A percentile compares a stretch with the other conserved stretches of the same genome.
phyloP scores from a whole-genome alignment of 2,888 invertebrate species.

The Drosophila mulleri region DNA sequence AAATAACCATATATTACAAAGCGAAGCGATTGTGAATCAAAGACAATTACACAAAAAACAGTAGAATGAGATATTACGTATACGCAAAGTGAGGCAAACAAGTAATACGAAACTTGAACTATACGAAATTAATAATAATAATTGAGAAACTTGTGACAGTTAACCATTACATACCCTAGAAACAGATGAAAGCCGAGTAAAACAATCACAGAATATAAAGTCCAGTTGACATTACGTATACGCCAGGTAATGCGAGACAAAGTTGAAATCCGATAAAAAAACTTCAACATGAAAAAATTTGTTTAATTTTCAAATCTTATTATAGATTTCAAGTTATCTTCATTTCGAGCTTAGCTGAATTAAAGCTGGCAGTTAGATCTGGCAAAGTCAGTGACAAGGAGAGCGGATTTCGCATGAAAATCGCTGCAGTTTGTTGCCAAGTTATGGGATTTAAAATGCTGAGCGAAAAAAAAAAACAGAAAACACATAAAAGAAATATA shows the following conservation, averaged over 20 bases:
- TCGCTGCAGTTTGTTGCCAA: slow-evolving; percentile 15
- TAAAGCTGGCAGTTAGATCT: slow-evolving; percentile 6
- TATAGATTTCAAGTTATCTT: no score
- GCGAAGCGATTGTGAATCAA: no score
- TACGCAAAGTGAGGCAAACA: not conserved
- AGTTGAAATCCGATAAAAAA: not conserved
- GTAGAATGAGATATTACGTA: not conserved
- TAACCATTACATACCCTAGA: not conserved
- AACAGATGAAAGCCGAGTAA: not conserved
- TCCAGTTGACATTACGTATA: not conserved
- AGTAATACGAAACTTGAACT: not conserved
- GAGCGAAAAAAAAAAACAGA: not conserved
- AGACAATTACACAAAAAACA: no score
- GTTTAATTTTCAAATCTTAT: not conserved
- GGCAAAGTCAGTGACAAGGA: slow-evolving; percentile 1
- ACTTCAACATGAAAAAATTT: no score
- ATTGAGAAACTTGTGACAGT: not conserved
- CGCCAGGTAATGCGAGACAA: not conserved
- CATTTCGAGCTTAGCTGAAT: not conserved
- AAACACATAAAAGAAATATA: slow-evolving; percentile 11
- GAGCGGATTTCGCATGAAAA: slow-evolving; percentile 20
- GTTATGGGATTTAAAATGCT: slow-evolving; percentile 14
- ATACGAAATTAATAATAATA: not conserved
- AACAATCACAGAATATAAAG: not conserved
- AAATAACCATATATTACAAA: not conserved